Percentiles rank a stretch among this genome's conserved stretches.
phyloP scores from a whole-genome alignment of 2,113 vertebrate genomes.

The Brachyhypopomus occidentalis region DNA sequence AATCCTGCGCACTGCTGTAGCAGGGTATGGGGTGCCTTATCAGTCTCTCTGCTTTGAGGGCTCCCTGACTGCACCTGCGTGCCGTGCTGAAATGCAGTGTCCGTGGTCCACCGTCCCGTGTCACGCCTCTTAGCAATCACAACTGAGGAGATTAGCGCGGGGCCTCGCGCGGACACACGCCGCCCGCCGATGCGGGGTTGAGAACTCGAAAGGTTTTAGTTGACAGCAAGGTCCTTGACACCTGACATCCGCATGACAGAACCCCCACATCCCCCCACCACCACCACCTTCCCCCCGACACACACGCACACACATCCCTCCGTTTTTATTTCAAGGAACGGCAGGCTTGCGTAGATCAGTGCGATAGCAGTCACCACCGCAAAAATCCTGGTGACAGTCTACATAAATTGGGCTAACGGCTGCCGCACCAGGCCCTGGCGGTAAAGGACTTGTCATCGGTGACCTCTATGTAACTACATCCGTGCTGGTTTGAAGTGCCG shows the following conservation, averaged over 20 bases:
- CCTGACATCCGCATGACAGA: slow-evolving; percentile 52
- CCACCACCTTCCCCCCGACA: too few species aligned
- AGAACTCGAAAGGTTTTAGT: slow-evolving; percentile 45
- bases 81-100: slow-evolving; percentile 12
- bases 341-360: slow-evolving; percentile 50
- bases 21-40: not conserved
- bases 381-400: slow-evolving; percentile 53
- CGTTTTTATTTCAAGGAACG: slow-evolving; percentile 12
- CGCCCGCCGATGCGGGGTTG: slow-evolving; percentile 8
- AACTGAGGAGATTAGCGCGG: slow-evolving; percentile 16
- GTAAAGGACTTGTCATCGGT: slow-evolving; percentile 58
- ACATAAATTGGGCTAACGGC: slow-evolving; percentile 61
- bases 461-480: slow-evolving; percentile 58
- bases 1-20: not conserved
- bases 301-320: too few species aligned
- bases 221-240: slow-evolving; percentile 48
- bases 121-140: slow-evolving; percentile 22
- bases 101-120: slow-evolving; percentile 19
- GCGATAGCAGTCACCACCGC: slow-evolving; percentile 44
- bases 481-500: slow-evolving; percentile 55
- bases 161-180: slow-evolving; percentile 29
- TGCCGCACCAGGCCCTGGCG: slow-evolving; percentile 43
- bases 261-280: not conserved
- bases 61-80: not conserved
- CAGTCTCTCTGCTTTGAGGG: not conserved